Conservation (phyloP, 2,888 invertebrate genomes). For the Colostygia pectinataria region DNA sequence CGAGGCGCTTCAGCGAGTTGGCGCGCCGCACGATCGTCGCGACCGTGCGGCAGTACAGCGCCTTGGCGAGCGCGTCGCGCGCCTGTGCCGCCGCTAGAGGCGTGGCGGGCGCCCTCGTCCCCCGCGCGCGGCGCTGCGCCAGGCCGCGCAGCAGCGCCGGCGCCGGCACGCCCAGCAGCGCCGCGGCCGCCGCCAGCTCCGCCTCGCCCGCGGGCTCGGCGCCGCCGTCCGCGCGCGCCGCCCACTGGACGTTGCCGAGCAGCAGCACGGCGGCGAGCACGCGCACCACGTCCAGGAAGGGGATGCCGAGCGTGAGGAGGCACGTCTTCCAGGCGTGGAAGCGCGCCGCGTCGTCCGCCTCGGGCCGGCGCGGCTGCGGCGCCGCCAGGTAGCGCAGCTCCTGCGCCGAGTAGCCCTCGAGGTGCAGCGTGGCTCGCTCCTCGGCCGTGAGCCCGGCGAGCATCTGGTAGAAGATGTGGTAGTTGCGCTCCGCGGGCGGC, state of each 20-base stretch:
- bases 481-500: slow-evolving; percentile 94
- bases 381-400: slow-evolving; percentile 90
- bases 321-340: slow-evolving; percentile 97
- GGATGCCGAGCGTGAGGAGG: slow-evolving; percentile 94
- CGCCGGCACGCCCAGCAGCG: slow-evolving; percentile 88
- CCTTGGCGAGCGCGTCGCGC: slow-evolving; percentile 94
- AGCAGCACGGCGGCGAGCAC: slow-evolving; percentile 95
- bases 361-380: slow-evolving; percentile 84
- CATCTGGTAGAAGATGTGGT: slow-evolving; percentile 98
- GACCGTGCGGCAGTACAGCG: slow-evolving; percentile 96
- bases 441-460: slow-evolving; percentile 94
- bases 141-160: slow-evolving; percentile 91
- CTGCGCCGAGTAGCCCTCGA: slow-evolving; percentile 92
- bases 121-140: slow-evolving; percentile 90
- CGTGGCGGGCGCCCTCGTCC: slow-evolving; percentile 89
- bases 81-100: slow-evolving; percentile 93
- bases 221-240: slow-evolving; percentile 89
- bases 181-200: slow-evolving; percentile 93
- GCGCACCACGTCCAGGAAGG: slow-evolving; percentile 95
- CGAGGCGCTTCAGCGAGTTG: slow-evolving; percentile 93
- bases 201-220: slow-evolving; percentile 91
- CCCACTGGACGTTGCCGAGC: slow-evolving; percentile 95
- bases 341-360: slow-evolving; percentile 69
- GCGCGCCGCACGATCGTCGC: slow-evolving; percentile 96
- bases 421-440: slow-evolving; percentile 92